Evolutionary conservation across 2,888 invertebrate genomes (phyloP).

Genomic region (Erynnis tages): DNA sequence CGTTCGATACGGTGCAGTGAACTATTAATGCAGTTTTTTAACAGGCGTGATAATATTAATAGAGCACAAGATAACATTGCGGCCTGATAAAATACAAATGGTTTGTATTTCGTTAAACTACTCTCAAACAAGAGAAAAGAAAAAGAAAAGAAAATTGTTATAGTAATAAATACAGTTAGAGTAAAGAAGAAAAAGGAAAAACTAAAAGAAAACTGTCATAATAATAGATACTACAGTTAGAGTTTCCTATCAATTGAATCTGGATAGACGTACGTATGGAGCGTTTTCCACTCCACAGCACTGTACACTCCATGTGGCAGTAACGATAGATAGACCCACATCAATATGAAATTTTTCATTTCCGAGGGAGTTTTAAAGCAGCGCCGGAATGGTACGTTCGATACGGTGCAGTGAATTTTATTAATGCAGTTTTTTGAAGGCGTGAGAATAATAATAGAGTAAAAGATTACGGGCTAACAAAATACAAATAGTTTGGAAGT

Average conservation of each 20-base stretch:
- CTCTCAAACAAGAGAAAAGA: no score
- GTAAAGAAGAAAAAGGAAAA: no score
- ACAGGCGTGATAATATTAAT: not conserved
- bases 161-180: no score
- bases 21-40: constrained; percentile 11
- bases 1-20: not conserved
- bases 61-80: not conserved
- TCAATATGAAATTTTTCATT: constrained; percentile 25
- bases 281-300: constrained; percentile 12
- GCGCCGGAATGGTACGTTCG: constrained; percentile 7
- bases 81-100: no score
- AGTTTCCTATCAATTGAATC: no score
- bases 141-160: no score
- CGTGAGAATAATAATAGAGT: not conserved
- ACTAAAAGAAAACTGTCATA: no score
- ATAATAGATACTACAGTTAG: no score
- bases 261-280: constrained; percentile 16
- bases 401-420: not conserved
- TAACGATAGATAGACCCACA: constrained; percentile 23
- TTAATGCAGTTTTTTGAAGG: constrained; percentile 10
- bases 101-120: no score
- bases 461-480: no score
- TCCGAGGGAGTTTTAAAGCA: constrained; percentile 10
- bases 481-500: no score
- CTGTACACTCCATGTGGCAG: constrained; percentile 8